phyloP scores from a whole-genome alignment of 2,113 vertebrate genomes.

The Notothenia rossii region DNA sequence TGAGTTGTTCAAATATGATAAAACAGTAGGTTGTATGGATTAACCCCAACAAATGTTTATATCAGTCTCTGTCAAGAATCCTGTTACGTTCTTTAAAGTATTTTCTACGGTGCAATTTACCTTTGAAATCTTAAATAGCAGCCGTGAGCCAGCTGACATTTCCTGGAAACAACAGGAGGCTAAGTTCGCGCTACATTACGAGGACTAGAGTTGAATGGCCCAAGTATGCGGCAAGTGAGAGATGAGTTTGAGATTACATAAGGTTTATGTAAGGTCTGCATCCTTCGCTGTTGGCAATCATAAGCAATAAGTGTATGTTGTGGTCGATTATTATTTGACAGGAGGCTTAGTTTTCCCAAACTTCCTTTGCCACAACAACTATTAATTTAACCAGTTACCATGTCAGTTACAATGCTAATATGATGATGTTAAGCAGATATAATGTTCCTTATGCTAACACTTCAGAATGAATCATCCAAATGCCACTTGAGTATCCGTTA shows the following conservation, averaged over 20 bases:
- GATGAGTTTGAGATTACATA: not conserved
- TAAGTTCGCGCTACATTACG: not conserved
- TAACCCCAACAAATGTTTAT: not conserved
- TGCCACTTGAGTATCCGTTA: not conserved
- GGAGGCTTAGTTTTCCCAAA: no score
- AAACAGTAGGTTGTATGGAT: conserved; percentile 1
- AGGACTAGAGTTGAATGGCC: not conserved
- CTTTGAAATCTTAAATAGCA: not conserved
- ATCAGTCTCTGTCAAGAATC: not conserved
- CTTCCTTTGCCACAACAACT: not conserved
- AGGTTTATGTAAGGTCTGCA: not conserved
- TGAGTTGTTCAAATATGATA: conserved; percentile 40
- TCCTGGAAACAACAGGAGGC: not conserved
- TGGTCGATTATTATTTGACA: no score
- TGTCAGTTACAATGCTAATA: not conserved
- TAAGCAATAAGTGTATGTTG: not conserved
- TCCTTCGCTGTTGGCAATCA: not conserved
- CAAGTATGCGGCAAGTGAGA: not conserved
- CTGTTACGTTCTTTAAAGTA: not conserved
- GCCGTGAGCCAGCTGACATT: not conserved
- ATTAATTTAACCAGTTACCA: not conserved
- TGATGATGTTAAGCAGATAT: not conserved
- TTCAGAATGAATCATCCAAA: not conserved
- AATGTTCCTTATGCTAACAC: no score
- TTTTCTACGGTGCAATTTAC: not conserved